These are phyloP conservation scores for Felis catus DNA, from an alignment of 2,113 vertebrate species.

Conservation along the genomic window DNA sequence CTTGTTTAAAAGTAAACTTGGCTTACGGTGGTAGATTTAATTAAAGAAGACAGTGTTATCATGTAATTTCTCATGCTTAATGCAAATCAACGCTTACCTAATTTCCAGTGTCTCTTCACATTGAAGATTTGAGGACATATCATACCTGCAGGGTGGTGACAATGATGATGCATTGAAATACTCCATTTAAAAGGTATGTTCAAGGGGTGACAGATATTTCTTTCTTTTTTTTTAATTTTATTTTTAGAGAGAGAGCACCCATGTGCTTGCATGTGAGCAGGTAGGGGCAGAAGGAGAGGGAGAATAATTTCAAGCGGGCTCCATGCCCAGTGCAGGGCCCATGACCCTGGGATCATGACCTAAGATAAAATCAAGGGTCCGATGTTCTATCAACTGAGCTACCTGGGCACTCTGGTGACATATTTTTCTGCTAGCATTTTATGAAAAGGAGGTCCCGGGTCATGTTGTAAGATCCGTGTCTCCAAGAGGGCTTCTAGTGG, in stretches of 20 bases:
- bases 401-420: background rate
- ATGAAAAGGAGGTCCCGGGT: conserved; percentile 14
- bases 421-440: background rate
- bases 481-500: conserved; percentile 40
- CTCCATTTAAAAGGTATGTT: conserved; percentile 1
- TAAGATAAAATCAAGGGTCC: background rate
- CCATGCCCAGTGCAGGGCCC: background rate
- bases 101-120: conserved; percentile 38
- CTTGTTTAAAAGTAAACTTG: background rate
- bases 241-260: background rate
- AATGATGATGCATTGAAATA: conserved; percentile 13
- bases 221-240: background rate
- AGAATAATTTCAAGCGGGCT: background rate
- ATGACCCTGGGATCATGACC: background rate
- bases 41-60: background rate
- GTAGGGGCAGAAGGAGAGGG: background rate
- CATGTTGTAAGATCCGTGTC: conserved; percentile 45
- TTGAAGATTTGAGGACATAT: conserved; percentile 29
- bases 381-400: background rate
- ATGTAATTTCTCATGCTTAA: background rate
- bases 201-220: conserved; percentile 15
- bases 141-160: background rate
- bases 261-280: too few species aligned
- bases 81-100: background rate
- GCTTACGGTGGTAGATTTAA: background rate